A percentile compares a stretch with the other conserved stretches of the same genome.
Conservation (phyloP, 2,888 invertebrate species). For the Pemphredon lugubris region DNA sequence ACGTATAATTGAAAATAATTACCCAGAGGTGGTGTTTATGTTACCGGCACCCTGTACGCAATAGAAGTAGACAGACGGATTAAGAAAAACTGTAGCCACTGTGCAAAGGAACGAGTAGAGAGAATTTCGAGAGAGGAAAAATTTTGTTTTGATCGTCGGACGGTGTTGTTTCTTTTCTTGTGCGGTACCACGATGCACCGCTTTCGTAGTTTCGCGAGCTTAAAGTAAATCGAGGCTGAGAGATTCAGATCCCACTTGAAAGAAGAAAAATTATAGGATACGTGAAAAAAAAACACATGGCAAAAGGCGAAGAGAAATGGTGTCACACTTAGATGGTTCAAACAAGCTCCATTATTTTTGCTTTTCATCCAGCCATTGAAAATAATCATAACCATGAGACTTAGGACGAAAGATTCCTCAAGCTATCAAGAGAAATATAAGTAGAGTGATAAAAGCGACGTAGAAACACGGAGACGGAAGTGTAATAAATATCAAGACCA, state of each 20-base stretch:
- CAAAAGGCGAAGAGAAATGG: too few species aligned
- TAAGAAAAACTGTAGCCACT: conserved; percentile 62
- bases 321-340: too few species aligned
- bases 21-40: too few species aligned
- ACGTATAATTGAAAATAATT: too few species aligned
- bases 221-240: too few species aligned
- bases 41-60: conserved; percentile 22
- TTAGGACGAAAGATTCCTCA: neutral
- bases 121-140: conserved; percentile 3
- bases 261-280: too few species aligned
- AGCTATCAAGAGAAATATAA: neutral
- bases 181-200: neutral
- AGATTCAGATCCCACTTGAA: too few species aligned
- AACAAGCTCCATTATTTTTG: too few species aligned
- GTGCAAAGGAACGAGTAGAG: conserved; percentile 59
- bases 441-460: neutral
- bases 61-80: conserved; percentile 37
- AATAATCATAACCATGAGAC: neutral
- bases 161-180: neutral
- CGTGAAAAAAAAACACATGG: too few species aligned
- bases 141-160: conserved; percentile 1
- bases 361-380: neutral
- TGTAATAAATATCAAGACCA: neutral
- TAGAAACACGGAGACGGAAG: neutral
- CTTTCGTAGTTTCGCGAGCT: neutral